phyloP scores from a whole-genome alignment of 1,140 invertebrate genomes.

The Pteromalus puparum region DNA sequence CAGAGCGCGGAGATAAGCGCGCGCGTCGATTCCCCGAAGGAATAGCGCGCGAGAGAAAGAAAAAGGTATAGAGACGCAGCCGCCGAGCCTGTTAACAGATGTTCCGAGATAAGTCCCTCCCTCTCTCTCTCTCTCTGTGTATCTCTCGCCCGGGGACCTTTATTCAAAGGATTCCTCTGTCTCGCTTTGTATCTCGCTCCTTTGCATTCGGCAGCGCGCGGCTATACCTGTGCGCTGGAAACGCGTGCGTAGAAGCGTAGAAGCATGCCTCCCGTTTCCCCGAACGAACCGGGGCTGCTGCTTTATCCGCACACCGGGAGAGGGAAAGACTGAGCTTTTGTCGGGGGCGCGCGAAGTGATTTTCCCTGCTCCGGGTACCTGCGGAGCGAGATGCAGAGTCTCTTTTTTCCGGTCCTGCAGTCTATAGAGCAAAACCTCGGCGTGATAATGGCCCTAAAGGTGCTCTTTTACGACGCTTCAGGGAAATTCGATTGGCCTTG shows the following conservation, averaged over 20 bases:
- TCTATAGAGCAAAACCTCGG: conserved; percentile 2
- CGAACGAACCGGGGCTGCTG: neutral
- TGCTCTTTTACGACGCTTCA: conserved; percentile 31
- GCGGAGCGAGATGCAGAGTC: neutral
- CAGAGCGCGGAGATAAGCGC: conserved; percentile 26
- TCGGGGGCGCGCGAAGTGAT: conserved; percentile 21
- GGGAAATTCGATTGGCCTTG: conserved; percentile 39
- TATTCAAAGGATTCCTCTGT: neutral
- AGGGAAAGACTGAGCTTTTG: neutral
- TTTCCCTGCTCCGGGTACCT: neutral
- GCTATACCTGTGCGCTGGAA: neutral
- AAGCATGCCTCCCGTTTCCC: neutral
- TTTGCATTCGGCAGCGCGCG: neutral
- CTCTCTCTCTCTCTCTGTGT: conserved; percentile 13
- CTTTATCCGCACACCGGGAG: neutral
- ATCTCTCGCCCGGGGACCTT: neutral
- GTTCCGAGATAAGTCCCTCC: conserved; percentile 49
- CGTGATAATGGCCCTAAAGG: conserved; percentile 13
- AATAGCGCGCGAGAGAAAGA: neutral
- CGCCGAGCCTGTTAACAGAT: conserved; percentile 50
- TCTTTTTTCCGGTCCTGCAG: neutral
- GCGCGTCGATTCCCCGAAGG: conserved; percentile 6
- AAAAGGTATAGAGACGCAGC: conserved; percentile 6
- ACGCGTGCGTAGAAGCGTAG: neutral
- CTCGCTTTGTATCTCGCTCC: neutral